Conservation (phyloP, 2,113 vertebrate species). For the Chroicocephalus ridibundus region DNA sequence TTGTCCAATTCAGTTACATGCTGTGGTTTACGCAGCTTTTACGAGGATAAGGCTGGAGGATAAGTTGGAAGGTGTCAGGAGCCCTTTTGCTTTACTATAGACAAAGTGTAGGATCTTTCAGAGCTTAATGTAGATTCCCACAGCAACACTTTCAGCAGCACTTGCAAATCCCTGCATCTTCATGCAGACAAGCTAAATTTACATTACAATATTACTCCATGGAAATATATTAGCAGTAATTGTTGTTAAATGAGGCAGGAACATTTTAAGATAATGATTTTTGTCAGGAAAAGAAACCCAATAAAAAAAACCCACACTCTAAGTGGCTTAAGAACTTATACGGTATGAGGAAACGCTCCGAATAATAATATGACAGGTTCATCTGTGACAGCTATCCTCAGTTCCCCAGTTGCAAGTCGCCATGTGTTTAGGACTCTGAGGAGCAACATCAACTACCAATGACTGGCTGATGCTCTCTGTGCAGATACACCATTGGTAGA, state of each 20-base stretch:
- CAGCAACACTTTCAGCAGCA: background rate
- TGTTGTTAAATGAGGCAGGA: slow-evolving; percentile 14
- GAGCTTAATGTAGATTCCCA: background rate
- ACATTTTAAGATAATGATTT: background rate
- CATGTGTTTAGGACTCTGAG: background rate
- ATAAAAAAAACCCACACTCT: background rate
- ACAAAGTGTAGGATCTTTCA: background rate
- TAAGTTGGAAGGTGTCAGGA: background rate
- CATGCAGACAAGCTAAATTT: background rate
- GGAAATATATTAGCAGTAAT: background rate
- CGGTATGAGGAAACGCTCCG: background rate
- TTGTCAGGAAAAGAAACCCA: background rate
- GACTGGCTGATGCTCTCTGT: background rate
- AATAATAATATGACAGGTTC: background rate
- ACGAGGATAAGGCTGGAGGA: background rate
- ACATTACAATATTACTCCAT: background rate
- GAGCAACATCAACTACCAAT: background rate
- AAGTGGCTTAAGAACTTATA: background rate
- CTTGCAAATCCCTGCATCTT: background rate
- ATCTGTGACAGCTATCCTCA: background rate
- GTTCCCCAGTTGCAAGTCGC: background rate
- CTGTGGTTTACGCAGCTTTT: background rate
- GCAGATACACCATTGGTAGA: background rate
- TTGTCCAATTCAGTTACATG: background rate
- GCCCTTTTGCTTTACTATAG: background rate